Evolutionary conservation across 2,113 vertebrate genomes (phyloP).

Genomic region (Percopsis transmontana): DNA sequence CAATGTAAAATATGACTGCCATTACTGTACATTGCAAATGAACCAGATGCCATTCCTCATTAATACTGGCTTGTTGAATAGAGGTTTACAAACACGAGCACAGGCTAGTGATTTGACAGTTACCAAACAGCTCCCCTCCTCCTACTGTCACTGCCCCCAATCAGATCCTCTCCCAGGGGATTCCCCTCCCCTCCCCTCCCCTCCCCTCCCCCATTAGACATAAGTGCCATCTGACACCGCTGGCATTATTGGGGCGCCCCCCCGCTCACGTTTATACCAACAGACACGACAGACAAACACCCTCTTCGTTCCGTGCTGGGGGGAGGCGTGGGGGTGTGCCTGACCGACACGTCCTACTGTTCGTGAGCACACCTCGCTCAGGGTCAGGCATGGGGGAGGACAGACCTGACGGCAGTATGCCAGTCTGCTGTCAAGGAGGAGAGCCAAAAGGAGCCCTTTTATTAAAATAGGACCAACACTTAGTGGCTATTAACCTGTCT

Average conservation of each 20-base stretch:
- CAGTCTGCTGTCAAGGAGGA: conserved; percentile 40
- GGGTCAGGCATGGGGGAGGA: conserved; percentile 33
- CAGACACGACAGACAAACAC: conserved; percentile 29
- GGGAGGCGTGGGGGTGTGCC: conserved; percentile 49
- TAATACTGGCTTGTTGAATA: neutral
- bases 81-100: conserved; percentile 17
- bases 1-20: too few species aligned
- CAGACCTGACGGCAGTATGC: conserved; percentile 40
- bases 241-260: conserved; percentile 12
- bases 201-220: conserved; percentile 46
- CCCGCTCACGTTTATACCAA: conserved; percentile 45
- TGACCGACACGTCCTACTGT: conserved; percentile 55
- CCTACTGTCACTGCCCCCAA: conserved; percentile 27
- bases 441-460: conserved; percentile 36
- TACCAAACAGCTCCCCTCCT: conserved; percentile 43
- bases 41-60: too few species aligned
- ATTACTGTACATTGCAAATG: too few species aligned
- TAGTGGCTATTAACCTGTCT: neutral
- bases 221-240: conserved; percentile 16
- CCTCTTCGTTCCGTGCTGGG: conserved; percentile 32
- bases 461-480: conserved; percentile 8
- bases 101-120: conserved; percentile 18
- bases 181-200: conserved; percentile 25
- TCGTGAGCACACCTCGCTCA: conserved; percentile 62
- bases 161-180: conserved; percentile 48